Evolutionary conservation across 37 sponge, comb jelly and placozoan species (phyloP), one percentile per base, ranked within the genome.

Genomic region (Aphrocallistes beatrix): DNA sequence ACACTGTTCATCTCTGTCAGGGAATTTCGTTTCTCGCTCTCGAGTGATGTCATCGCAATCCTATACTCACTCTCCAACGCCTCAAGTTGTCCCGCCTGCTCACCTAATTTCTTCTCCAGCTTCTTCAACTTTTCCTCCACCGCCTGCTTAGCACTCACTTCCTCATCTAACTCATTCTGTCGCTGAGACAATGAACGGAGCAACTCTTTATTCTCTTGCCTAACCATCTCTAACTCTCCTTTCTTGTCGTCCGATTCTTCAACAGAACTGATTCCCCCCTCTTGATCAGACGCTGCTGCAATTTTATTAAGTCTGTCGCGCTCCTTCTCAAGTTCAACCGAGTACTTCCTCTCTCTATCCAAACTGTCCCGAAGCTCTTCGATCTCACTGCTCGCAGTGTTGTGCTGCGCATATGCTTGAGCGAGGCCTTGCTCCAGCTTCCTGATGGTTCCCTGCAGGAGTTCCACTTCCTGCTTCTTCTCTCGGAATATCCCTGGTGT

Each of bases 351-450:
- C 75, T 60, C 75, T 1, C 75, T 3, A 1, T 60, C 75, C 34
- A 60, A 13, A 60, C 75, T 60, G 28, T 60, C 75, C 17, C 34
- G 25, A 19, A 60, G 34, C 75, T 60, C 75, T 13, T 60, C 75
- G 32, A 13, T 13, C 75, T 60, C 75, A 13, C 75, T 60, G 34
- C 32, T 60, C 6, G 25, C 25, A 30, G 10, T 60, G 34, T 30
- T 13, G 6, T 25, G 25, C 75, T 60, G 75, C 6, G 75, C 75
- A 30, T 60, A 60, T 19, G 75, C 25, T 30, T 60, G 10, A 13
- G 75, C 75, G 6, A 60, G 75, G 25, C 75, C 75, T 30, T 60
- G 75, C 75, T 60, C 32, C 34, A 60, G 75, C 75, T 60, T 60
- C 6, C 75, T 19, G 75, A 60, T 60, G 75, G 75, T 60, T 6